Percentiles rank a stretch among this genome's conserved stretches.
phyloP scores from a whole-genome alignment of 2,797 vertebrate species.

The Etheostoma nigrum region DNA sequence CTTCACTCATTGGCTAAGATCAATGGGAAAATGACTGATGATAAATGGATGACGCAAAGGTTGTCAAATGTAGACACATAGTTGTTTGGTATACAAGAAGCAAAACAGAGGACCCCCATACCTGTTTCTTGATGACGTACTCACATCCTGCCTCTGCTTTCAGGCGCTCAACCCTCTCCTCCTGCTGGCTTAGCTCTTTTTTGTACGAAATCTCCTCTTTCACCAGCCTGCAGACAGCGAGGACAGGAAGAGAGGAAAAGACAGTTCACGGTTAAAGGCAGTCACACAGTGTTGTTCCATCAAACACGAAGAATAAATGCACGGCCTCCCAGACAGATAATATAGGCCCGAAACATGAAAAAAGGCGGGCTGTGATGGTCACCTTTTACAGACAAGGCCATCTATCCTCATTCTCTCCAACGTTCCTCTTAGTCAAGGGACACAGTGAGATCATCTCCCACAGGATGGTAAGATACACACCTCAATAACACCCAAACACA shows the following conservation, averaged over 20 bases:
- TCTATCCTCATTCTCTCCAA: conserved; percentile 63
- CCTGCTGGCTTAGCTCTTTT: conserved; percentile 92
- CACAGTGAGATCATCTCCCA: conserved; percentile 71
- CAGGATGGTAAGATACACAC: conserved; percentile 79
- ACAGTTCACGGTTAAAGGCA: conserved; percentile 31
- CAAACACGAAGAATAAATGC: conserved; percentile 52
- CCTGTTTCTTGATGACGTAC: conserved; percentile 95
- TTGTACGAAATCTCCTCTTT: conserved; percentile 94
- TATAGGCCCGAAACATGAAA: conserved; percentile 35
- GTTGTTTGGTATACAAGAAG: not conserved
- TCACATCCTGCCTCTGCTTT: conserved; percentile 90
- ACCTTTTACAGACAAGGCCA: conserved; percentile 60
- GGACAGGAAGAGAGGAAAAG: conserved; percentile 12
- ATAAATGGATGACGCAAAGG: not conserved
- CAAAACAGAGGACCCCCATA: conserved; percentile 45
- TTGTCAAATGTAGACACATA: conserved; percentile 7
- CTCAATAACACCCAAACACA: conserved; percentile 78
- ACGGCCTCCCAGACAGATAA: conserved; percentile 58
- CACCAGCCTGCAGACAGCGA: conserved; percentile 84
- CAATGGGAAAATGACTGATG: not conserved
- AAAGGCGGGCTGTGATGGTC: conserved; percentile 64
- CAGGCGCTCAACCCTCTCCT: conserved; percentile 92
- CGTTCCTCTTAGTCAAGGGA: conserved; percentile 56
- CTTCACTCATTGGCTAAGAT: not conserved
- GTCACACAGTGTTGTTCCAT: conserved; percentile 42